Base-by-base conservation (phyloP, 92 coral and sea anemone genomes). In the Nematostella vectensis region DNA sequence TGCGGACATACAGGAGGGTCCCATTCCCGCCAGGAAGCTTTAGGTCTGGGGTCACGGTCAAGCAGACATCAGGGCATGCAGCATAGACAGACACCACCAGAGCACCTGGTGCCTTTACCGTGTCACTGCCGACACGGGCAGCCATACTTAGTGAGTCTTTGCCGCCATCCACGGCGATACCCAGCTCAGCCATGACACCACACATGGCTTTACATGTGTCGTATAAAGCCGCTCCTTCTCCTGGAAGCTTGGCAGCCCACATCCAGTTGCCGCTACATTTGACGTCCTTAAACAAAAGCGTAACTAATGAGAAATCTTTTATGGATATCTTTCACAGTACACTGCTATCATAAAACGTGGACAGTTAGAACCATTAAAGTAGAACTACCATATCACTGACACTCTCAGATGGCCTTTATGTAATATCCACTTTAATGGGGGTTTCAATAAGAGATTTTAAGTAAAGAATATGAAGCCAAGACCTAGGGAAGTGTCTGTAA, bases 221-320 rank as follows among this genome's bases (percentile, higher is more conserved):
- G 39, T 81, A 85, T 56, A 89, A 43, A 15, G 89, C 69, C 27
- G 94, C 97, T 1, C 97, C 97, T 52, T 89, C 97, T 1, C 97
- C 95, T 9, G 82, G 91, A 10, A 89, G 68, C 62, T 89, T 89
- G 31, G 97, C 97, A 2, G 97, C 96, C 97, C 97, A 89, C 97
- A 89, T 89, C 97, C 97, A 89, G 70, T 89, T 89, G n/a, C 83
- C 97, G 61, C 97, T 89, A 40, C 97, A 89, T 58, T 89, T 89
- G 22, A 89, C 91, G 59, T 89, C 97, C 97, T 89, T 39, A 39
- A n/a, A 65, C 27, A 6, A 12, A 48, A 58, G 0, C n/a, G 15
- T 21, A 51, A 4, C 21, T 21, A 51, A 18, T 22, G 45, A 15
- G 27, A 51, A 6, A 15, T 37, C 44, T 9, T 37, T 37, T 37